Conservation (phyloP, 1,140 invertebrate species). For the Drosophila persimilis region DNA sequence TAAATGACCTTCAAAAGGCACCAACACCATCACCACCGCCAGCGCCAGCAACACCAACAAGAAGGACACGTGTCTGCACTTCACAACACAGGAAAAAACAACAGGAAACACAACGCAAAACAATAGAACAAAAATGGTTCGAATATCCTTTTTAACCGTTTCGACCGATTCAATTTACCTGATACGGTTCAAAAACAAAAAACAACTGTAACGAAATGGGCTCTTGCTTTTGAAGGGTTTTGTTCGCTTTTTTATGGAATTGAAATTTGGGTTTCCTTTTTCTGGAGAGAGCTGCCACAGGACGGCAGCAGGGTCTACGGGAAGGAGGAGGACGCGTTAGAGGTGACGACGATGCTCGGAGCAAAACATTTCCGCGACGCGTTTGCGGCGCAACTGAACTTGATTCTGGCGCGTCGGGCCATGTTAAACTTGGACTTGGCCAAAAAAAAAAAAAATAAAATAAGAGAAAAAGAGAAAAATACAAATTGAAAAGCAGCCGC, state of each 20-base stretch:
- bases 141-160: no score
- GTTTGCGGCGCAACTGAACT: slow-evolving; percentile 82
- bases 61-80: slow-evolving; percentile 54
- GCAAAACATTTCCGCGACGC: slow-evolving; percentile 79
- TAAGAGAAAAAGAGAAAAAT: slow-evolving; percentile 26
- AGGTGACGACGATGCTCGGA: slow-evolving; percentile 35
- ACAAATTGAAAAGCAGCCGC: slow-evolving; percentile 45
- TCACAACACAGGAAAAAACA: slow-evolving; percentile 22
- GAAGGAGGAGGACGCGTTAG: slow-evolving; percentile 26
- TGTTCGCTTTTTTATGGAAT: not conserved
- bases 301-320: no score
- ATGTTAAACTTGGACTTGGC: slow-evolving; percentile 82
- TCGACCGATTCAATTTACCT: no score
- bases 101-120: slow-evolving; percentile 3
- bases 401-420: slow-evolving; percentile 77
- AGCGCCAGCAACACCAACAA: slow-evolving; percentile 43
- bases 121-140: not conserved
- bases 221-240: not conserved
- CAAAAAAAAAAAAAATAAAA: slow-evolving; percentile 56
- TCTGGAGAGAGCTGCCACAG: no score
- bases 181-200: no score
- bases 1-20: slow-evolving; percentile 73
- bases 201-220: no score
- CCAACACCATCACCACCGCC: slow-evolving; percentile 37
- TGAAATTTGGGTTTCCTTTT: no score